Evolutionary conservation across 2,888 invertebrate species (phyloP).

Genomic region (Lepidochitona cinerea): DNA sequence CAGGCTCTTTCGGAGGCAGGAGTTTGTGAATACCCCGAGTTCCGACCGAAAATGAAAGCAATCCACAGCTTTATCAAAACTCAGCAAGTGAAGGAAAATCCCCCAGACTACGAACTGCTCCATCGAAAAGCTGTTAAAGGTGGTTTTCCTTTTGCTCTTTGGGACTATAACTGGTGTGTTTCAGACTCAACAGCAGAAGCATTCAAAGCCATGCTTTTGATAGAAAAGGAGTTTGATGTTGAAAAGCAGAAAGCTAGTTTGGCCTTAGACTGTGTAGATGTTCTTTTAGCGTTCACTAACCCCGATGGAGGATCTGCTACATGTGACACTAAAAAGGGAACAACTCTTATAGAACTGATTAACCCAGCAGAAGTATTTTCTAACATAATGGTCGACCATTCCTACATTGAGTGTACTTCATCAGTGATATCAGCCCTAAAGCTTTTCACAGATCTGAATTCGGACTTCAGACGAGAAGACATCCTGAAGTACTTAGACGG

Average conservation of each 20-base stretch:
- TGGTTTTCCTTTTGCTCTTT: background rate
- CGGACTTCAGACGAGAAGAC: background rate
- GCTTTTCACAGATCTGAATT: background rate
- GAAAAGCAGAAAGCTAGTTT: background rate
- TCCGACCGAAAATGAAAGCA: background rate
- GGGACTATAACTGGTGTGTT: conserved; percentile 6
- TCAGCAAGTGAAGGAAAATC: background rate
- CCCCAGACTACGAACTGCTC: background rate
- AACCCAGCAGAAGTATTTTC: background rate
- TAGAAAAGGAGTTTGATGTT: background rate
- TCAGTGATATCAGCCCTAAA: background rate
- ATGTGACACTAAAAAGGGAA: background rate
- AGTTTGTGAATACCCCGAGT: background rate
- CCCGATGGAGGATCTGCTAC: background rate
- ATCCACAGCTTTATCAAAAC: background rate
- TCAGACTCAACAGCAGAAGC: background rate
- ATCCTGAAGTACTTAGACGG: background rate
- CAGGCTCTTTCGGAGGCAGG: background rate
- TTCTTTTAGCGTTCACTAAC: background rate
- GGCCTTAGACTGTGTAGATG: background rate
- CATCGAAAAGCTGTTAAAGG: background rate
- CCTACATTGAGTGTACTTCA: background rate
- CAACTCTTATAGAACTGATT: background rate
- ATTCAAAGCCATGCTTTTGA: background rate
- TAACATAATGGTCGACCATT: background rate